These are phyloP conservation scores for Trogon surrucura DNA, from an alignment of 2,113 vertebrate genomes.

Conservation along the genomic window DNA sequence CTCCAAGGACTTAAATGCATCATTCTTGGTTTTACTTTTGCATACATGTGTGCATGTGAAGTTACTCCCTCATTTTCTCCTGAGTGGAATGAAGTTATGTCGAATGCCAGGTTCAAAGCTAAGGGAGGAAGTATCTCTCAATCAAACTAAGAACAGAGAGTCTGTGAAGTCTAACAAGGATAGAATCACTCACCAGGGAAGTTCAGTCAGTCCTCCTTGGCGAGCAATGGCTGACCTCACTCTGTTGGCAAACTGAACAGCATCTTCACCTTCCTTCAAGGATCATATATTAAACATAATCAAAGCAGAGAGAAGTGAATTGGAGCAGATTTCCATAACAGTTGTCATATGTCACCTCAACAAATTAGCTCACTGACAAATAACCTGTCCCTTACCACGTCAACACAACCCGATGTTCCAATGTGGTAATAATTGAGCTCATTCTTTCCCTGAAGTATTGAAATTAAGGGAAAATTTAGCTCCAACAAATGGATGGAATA, in stretches of 20 bases:
- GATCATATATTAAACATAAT: neutral
- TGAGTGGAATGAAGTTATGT: neutral
- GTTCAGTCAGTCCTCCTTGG: constrained; percentile 91
- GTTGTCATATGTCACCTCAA: neutral
- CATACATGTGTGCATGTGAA: fast-evolving
- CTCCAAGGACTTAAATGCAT: neutral
- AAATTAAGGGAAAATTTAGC: neutral
- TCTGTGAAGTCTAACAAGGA: neutral
- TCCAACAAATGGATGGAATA: neutral
- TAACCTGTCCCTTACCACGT: neutral
- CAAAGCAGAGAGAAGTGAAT: constrained; percentile 7
- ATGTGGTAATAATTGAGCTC: neutral
- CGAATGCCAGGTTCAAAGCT: neutral
- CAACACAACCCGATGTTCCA: neutral
- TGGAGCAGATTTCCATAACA: neutral
- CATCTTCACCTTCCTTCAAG: constrained; percentile 88
- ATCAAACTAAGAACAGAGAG: neutral
- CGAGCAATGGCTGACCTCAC: constrained; percentile 91
- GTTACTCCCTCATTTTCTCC: neutral
- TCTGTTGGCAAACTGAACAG: constrained; percentile 91
- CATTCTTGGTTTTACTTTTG: neutral
- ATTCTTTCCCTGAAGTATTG: neutral
- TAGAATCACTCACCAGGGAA: constrained; percentile 85
- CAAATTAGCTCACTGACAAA: neutral
- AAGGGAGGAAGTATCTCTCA: neutral